Percentiles rank a stretch among this genome's conserved stretches.
Conservation (phyloP, 1,140 invertebrate species). For the Dufourea novaeangliae region DNA sequence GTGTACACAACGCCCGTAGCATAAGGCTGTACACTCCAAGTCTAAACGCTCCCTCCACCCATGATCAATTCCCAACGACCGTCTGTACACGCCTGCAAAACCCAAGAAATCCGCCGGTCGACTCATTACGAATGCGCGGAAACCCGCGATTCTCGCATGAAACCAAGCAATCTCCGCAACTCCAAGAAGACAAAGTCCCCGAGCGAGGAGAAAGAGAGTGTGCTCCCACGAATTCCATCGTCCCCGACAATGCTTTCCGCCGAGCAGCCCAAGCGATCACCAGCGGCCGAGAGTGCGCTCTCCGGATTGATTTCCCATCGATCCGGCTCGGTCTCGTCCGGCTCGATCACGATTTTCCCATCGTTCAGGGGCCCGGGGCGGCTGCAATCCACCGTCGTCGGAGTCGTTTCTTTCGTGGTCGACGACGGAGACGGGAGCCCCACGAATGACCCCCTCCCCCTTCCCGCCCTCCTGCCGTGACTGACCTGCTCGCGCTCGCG, state of each 20-base stretch:
- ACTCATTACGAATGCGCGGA: neutral
- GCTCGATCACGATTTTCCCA: neutral
- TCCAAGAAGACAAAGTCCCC: neutral
- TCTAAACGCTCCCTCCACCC: too few relatives aligned
- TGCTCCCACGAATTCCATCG: neutral
- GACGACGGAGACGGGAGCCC: neutral
- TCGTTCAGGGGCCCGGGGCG: too few relatives aligned
- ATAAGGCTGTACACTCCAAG: too few relatives aligned
- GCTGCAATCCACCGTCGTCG: neutral
- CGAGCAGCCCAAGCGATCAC: too few relatives aligned
- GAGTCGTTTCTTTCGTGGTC: neutral
- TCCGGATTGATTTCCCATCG: neutral
- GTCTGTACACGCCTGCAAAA: too few relatives aligned
- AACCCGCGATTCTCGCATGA: neutral
- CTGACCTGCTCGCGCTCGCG: neutral
- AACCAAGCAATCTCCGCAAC: neutral
- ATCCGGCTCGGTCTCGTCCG: neutral
- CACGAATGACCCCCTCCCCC: neutral
- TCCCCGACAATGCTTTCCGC: neutral
- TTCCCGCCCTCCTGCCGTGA: slow-evolving; percentile 1
- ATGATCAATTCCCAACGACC: too few relatives aligned
- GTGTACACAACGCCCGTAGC: too few relatives aligned
- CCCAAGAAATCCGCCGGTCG: neutral
- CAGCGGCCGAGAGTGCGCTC: neutral
- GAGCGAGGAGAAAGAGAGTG: too few relatives aligned